phyloP scores from a whole-genome alignment of 2,113 vertebrate genomes.

The Eptesicus fuscus region DNA sequence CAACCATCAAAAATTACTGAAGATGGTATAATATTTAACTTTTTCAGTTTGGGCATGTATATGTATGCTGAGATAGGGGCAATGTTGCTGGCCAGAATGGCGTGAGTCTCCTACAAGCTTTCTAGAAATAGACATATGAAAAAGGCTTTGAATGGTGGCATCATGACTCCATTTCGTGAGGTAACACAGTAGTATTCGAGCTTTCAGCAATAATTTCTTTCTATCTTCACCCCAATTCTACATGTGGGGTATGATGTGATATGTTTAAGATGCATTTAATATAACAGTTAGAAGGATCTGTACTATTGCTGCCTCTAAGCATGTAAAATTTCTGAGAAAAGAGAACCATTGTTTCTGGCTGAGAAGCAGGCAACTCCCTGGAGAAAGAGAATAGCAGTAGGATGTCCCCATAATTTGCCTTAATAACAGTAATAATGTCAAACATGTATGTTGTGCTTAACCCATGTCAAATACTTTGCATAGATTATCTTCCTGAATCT shows the following conservation, averaged over 20 bases:
- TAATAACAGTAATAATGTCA: neutral
- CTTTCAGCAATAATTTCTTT: neutral
- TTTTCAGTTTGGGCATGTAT: conserved; percentile 13
- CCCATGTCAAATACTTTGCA: neutral
- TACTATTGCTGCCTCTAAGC: neutral
- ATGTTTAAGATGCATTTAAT: conserved; percentile 17
- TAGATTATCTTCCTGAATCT: neutral
- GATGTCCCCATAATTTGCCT: neutral
- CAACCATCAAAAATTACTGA: neutral
- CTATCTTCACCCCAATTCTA: neutral
- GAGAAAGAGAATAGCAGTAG: neutral
- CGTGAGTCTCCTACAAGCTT: neutral
- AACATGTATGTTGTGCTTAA: neutral
- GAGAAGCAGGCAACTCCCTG: neutral
- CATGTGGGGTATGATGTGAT: neutral
- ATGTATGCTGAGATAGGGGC: neutral
- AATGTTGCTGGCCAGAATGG: neutral
- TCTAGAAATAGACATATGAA: neutral
- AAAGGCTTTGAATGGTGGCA: neutral
- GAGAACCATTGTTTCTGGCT: neutral
- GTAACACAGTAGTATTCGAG: neutral
- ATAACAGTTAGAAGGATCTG: neutral
- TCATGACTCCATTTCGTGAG: neutral
- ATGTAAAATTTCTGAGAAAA: neutral
- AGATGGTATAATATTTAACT: neutral